phyloP scores from a whole-genome alignment of 2,113 vertebrate species.

The Psophia crepitans region DNA sequence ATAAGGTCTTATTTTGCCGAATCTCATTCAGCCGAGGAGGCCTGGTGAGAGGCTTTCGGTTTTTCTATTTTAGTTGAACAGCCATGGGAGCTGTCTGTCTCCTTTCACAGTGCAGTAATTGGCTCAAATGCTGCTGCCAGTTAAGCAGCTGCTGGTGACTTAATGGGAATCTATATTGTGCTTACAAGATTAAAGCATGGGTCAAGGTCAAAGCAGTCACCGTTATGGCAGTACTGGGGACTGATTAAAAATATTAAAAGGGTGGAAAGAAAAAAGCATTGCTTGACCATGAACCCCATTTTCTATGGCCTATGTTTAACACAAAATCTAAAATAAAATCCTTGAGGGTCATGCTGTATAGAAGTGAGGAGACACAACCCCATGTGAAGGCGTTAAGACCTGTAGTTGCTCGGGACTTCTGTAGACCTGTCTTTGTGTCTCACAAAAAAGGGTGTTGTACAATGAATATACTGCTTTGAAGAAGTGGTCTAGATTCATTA shows the following conservation, averaged over 20 bases:
- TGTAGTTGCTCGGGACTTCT: rapidly evolving
- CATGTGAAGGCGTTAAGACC: not conserved
- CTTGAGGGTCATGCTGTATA: not conserved
- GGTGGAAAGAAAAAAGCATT: not conserved
- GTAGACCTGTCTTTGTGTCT: not conserved
- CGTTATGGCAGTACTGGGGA: rapidly evolving
- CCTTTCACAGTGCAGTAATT: not conserved
- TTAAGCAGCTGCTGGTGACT: not conserved
- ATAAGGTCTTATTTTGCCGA: not conserved
- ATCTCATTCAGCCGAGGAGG: not conserved
- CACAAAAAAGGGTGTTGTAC: not conserved
- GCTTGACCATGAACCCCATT: not conserved
- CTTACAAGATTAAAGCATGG: not conserved
- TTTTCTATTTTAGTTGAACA: not conserved
- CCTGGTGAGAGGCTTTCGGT: not conserved
- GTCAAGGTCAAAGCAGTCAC: not conserved
- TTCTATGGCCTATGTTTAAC: not conserved
- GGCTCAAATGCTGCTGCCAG: not conserved
- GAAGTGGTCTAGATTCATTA: not conserved
- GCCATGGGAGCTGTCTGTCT: not conserved
- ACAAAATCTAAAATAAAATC: not conserved
- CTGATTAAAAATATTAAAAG: not conserved
- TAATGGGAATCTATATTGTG: not conserved
- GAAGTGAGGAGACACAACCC: not conserved
- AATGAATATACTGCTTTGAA: not conserved